Conservation (phyloP, 2,888 invertebrate genomes). For the Euclidia mi region DNA sequence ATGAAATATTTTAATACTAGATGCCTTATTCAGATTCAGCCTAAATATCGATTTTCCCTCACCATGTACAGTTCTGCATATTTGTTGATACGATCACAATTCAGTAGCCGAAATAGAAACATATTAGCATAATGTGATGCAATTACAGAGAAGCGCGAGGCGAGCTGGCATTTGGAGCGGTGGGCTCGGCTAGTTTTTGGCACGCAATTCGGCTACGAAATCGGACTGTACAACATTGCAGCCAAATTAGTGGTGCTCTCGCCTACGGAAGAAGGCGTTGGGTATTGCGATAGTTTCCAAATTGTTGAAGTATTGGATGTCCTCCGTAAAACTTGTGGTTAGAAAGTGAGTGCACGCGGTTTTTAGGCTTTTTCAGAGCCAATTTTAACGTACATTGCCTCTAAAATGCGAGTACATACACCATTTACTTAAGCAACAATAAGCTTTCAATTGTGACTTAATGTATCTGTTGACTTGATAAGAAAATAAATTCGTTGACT, state of each 20-base stretch:
- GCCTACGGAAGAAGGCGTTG: constrained; percentile 54
- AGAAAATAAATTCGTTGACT: no score
- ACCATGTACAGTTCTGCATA: not conserved
- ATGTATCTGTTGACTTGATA: no score
- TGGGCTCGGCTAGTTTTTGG: constrained; percentile 73
- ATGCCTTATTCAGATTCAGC: no score
- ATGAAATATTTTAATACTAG: no score
- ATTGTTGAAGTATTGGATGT: constrained; percentile 35
- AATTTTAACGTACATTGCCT: no score
- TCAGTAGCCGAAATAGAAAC: constrained; percentile 30
- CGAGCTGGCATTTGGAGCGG: constrained; percentile 67
- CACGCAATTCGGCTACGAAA: constrained; percentile 65
- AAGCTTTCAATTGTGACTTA: no score
- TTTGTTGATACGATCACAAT: not conserved
- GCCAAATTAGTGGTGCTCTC: constrained; percentile 77
- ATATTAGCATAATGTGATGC: constrained; percentile 76
- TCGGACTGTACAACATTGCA: constrained; percentile 55
- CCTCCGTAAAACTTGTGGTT: not conserved
- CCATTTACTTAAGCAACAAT: no score
- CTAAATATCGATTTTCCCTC: no score
- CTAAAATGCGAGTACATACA: no score
- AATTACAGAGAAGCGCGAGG: constrained; percentile 66
- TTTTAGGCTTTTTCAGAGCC: no score
- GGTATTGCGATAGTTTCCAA: constrained; percentile 63
- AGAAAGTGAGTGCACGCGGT: no score